Percentiles rank a stretch among this genome's conserved stretches.
phyloP scores from a whole-genome alignment of 2,888 invertebrate species.

The Lasius fuliginosus region DNA sequence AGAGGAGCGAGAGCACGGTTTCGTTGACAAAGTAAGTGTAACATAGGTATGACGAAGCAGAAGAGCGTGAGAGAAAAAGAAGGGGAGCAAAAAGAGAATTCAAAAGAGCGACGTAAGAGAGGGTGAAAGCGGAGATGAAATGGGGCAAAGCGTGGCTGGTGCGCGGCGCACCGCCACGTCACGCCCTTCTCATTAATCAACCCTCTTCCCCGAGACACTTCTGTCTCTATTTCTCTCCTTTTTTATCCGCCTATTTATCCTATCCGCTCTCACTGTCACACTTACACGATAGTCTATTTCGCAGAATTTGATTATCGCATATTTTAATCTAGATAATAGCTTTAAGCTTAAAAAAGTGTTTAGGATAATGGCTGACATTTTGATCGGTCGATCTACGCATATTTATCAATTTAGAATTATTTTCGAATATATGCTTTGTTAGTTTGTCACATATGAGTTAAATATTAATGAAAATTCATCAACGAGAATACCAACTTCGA shows the following conservation, averaged over 20 bases:
- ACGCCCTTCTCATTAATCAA: conserved; percentile 84
- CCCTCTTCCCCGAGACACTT: conserved; percentile 66
- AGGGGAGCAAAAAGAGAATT: conserved; percentile 55
- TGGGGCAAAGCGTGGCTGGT: conserved; percentile 78
- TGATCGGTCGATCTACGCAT: conserved; percentile 21
- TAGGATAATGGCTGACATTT: conserved; percentile 60
- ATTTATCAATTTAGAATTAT: conserved; percentile 13
- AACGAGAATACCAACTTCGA: neutral
- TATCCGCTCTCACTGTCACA: conserved; percentile 57
- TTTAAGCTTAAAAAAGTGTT: conserved; percentile 60
- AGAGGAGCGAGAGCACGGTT: conserved; percentile 25
- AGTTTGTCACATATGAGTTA: neutral
- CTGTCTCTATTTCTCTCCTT: conserved; percentile 53
- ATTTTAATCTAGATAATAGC: conserved; percentile 84
- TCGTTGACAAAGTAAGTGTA: conserved; percentile 40
- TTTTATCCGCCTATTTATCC: conserved; percentile 55
- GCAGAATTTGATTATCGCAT: conserved; percentile 83
- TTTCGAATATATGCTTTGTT: neutral
- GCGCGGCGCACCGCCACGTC: conserved; percentile 80
- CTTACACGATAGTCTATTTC: conserved; percentile 67
- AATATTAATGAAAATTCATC: neutral
- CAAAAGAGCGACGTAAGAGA: conserved; percentile 48
- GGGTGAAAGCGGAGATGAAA: conserved; percentile 69
- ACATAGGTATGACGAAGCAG: conserved; percentile 60
- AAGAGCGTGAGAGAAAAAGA: conserved; percentile 58